A percentile compares a stretch with the other conserved stretches of the same genome.
phyloP scores from a whole-genome alignment of 2,888 invertebrate genomes.

The Pseudococcus viburni region DNA sequence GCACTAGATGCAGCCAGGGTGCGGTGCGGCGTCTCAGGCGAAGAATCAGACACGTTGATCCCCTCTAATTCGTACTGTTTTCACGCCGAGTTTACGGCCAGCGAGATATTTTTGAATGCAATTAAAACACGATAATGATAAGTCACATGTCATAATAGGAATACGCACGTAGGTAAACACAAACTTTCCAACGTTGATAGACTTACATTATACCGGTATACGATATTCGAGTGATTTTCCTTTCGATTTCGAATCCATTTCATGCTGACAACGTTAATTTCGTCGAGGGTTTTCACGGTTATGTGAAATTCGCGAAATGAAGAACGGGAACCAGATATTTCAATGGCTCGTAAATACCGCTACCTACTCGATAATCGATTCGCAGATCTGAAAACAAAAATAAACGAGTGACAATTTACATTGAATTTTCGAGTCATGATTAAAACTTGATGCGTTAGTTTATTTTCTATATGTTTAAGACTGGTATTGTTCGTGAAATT shows the following conservation, averaged over 20 bases:
- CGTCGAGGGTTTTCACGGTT: background rate
- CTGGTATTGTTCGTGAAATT: no score
- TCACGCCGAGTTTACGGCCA: background rate
- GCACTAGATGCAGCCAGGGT: background rate
- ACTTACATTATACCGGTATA: background rate
- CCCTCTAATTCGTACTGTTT: conserved; percentile 9
- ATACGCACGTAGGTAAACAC: background rate
- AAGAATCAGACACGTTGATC: background rate
- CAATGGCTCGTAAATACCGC: no score
- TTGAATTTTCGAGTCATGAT: no score
- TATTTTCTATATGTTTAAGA: no score
- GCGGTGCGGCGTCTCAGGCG: background rate
- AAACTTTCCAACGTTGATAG: background rate
- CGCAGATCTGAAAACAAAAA: no score
- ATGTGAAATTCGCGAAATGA: background rate
- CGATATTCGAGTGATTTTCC: background rate
- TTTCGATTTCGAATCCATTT: conserved; percentile 10
- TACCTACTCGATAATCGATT: no score
- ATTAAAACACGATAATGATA: conserved; percentile 7
- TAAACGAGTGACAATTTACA: no score
- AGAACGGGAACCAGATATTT: no score
- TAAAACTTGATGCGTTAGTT: no score
- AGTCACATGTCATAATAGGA: background rate
- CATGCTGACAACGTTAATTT: background rate
- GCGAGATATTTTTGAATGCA: background rate